These are phyloP conservation scores for Ptiloglossa arizonensis DNA, from an alignment of 1,140 invertebrate genomes.

Conservation along the genomic window DNA sequence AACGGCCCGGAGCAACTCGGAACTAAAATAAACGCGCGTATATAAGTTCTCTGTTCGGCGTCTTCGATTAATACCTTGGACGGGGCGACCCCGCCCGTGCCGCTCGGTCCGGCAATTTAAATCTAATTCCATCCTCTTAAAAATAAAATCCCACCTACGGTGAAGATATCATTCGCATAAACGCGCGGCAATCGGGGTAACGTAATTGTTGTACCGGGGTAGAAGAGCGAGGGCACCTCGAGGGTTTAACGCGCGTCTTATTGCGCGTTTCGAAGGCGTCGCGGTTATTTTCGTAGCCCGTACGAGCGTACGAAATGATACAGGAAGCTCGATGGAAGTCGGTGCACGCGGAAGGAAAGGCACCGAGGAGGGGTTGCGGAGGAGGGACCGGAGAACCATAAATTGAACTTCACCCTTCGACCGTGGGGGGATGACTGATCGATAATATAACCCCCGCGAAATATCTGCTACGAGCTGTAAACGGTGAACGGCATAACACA, in stretches of 20 bases:
- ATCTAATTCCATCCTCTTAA: background rate
- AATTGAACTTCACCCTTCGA: conserved; percentile 35
- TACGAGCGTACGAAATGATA: conserved; percentile 16
- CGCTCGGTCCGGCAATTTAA: background rate
- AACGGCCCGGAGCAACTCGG: background rate
- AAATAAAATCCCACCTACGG: background rate
- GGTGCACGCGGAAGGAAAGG: background rate
- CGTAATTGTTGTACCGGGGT: background rate
- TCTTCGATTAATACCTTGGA: background rate
- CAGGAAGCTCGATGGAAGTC: conserved; percentile 3
- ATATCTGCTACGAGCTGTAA: conserved; percentile 30
- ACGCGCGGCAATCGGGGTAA: background rate
- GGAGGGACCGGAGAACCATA: background rate
- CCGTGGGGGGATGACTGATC: conserved; percentile 43
- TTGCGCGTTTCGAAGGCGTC: background rate
- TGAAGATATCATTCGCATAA: background rate
- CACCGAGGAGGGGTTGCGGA: too few relatives aligned
- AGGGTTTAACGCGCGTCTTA: background rate
- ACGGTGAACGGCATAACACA: conserved; percentile 35
- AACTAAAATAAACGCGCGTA: background rate
- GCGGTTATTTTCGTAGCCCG: conserved; percentile 7
- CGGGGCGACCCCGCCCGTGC: background rate
- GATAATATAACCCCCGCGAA: conserved; percentile 39
- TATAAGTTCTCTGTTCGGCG: background rate
- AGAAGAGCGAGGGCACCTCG: too few relatives aligned